Evolutionary conservation across 53 echinoderm and acorn worm genomes (phyloP), one percentile per base, ranked within the genome.

Genomic region (Paracentrotus lividus): DNA sequence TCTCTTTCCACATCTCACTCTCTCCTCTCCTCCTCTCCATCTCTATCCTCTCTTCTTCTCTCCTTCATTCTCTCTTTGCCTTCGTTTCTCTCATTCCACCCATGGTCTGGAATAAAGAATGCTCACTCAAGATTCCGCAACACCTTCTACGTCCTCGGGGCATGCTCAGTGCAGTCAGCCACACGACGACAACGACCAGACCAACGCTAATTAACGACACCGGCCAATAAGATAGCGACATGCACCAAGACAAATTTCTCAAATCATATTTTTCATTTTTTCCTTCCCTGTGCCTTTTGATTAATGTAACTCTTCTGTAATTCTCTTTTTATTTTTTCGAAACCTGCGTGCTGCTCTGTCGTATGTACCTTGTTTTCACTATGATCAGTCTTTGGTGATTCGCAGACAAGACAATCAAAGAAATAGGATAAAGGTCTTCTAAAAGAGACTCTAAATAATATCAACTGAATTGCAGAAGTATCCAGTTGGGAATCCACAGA

Each of bases 161-260:
- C 89, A 89, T 89, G 89, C 89, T 89, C 89, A 64, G 89, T 64
- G 89, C 89, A 89, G 89, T 89, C 89, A 89, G 89, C 89, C 89
- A 89, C 89, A 65, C 89, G 89, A 89, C 89, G 89, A 89, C 89
- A 61, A 89, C 89, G 89, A 59, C 60, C 89, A 89, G 89, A 89
- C 89, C 89, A 61, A 34, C 44, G 64, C 89, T 89, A 89, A 89
- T 89, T 89, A 89, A 89, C 89, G 89, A 65, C 89, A 56, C 89
- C 43, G 89, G 89, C 44, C 89, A 58, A 89, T 64, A 89, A 59
- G 89, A 89, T 57, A 89, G 89, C 89, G 89, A 89, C 64, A 58
- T 89, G 89, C 64, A 61, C 89, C 89, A 44, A 55, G 64, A 64
- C 89, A 89, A 89, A 89, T 89, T 89, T 89, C 64, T 89, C 89